Conservation (phyloP, 2,888 invertebrate species). For the Dioctria linearis region DNA sequence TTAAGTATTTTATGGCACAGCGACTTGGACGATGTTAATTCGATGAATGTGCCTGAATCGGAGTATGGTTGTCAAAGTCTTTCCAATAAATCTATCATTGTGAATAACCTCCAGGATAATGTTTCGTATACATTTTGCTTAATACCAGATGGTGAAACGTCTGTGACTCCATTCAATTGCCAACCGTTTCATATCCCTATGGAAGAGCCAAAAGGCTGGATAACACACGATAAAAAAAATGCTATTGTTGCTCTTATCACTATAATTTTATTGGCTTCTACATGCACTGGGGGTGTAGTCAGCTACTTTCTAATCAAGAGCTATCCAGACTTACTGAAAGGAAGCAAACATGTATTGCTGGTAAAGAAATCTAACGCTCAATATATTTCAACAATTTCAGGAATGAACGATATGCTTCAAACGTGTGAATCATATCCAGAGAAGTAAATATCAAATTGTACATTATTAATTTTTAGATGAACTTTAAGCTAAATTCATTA, state of each 20-base stretch:
- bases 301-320: constrained; percentile 65
- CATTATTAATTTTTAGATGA: background rate
- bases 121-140: constrained; percentile 67
- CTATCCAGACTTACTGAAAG: constrained; percentile 66
- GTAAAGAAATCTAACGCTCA: constrained; percentile 64
- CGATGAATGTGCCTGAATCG: background rate
- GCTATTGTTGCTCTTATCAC: constrained; percentile 65
- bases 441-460: constrained; percentile 55
- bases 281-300: constrained; percentile 63
- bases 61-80: constrained; percentile 46
- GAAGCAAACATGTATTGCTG: constrained; percentile 65
- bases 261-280: constrained; percentile 64
- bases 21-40: constrained; percentile 56
- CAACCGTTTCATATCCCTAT: constrained; percentile 65
- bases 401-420: constrained; percentile 58
- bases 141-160: constrained; percentile 58
- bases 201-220: constrained; percentile 60
- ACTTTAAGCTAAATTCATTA: constrained; percentile 23
- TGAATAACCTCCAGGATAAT: constrained; percentile 62
- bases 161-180: constrained; percentile 66
- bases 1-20: constrained; percentile 67
- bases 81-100: constrained; percentile 58
- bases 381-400: constrained; percentile 63
- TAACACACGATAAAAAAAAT: constrained; percentile 62
- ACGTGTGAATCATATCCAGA: constrained; percentile 49